Evolutionary conservation across 2,113 vertebrate species (phyloP).

Genomic region (Elephas maximus): DNA sequence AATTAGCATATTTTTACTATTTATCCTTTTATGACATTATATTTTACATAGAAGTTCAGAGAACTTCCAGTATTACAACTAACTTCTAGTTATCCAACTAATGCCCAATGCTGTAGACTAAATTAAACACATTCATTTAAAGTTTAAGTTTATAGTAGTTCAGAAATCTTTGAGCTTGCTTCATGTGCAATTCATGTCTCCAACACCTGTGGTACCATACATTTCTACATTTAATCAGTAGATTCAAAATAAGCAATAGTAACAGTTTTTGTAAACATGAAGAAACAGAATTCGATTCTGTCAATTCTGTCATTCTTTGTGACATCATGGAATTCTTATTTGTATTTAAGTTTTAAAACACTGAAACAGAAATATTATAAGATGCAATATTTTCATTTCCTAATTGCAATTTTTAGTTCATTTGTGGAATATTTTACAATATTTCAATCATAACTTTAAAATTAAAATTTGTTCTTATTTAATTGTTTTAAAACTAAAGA

Average conservation of each 20-base stretch:
- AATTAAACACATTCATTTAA: neutral
- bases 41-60: neutral
- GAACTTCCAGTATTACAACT: neutral
- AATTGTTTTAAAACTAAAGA: slow-evolving; percentile 30
- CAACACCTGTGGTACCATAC: neutral
- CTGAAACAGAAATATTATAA: neutral
- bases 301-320: neutral
- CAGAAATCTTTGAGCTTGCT: neutral
- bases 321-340: neutral
- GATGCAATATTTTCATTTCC: neutral
- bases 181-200: neutral
- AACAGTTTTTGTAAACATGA: neutral
- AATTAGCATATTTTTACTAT: neutral
- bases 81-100: neutral
- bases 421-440: neutral
- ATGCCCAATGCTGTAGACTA: neutral
- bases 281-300: neutral
- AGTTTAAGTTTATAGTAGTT: slow-evolving; percentile 24
- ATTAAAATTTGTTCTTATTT: neutral
- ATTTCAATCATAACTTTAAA: neutral
- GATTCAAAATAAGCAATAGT: neutral
- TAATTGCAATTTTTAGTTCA: neutral
- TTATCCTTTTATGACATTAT: neutral
- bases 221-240: neutral
- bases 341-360: slow-evolving; percentile 20